A percentile compares a stretch with the other conserved stretches of the same genome.
Conservation (phyloP, 2,113 vertebrate genomes). For the Ellobius talpinus region DNA sequence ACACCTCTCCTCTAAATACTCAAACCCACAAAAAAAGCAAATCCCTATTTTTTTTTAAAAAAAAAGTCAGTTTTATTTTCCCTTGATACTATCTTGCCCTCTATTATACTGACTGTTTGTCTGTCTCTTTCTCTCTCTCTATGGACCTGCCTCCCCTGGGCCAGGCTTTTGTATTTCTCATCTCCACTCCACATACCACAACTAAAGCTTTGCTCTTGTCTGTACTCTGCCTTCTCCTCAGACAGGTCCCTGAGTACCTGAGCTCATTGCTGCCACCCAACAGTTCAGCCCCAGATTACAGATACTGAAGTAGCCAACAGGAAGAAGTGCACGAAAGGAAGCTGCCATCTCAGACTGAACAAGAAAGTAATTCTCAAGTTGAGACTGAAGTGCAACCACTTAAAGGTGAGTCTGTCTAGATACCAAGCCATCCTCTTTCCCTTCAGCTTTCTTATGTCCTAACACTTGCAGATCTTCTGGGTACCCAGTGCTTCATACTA, state of each 20-base stretch:
- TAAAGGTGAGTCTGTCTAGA: not conserved
- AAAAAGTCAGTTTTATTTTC: too few species aligned
- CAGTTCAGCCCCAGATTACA: not conserved
- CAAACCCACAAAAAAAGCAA: not conserved
- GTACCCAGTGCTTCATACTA: not conserved
- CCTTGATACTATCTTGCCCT: not conserved
- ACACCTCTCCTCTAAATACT: not conserved
- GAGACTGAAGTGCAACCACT: not conserved
- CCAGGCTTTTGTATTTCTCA: conserved; percentile 26
- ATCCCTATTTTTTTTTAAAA: not conserved
- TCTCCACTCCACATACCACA: not conserved
- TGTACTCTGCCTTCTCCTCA: not conserved
- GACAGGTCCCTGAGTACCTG: not conserved
- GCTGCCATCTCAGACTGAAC: not conserved
- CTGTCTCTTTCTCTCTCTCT: not conserved
- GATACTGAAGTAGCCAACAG: not conserved
- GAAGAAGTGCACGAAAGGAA: not conserved
- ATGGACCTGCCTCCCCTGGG: not conserved
- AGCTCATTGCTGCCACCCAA: not conserved
- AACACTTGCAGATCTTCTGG: not conserved
- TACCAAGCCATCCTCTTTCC: not conserved
- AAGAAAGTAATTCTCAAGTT: not conserved
- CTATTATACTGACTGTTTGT: not conserved
- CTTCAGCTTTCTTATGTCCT: conserved; percentile 13
- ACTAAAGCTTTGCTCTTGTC: conserved; percentile 5